These are phyloP conservation scores for Aporophyla lueneburgensis DNA, from an alignment of 2,888 invertebrate genomes.

Conservation along the genomic window DNA sequence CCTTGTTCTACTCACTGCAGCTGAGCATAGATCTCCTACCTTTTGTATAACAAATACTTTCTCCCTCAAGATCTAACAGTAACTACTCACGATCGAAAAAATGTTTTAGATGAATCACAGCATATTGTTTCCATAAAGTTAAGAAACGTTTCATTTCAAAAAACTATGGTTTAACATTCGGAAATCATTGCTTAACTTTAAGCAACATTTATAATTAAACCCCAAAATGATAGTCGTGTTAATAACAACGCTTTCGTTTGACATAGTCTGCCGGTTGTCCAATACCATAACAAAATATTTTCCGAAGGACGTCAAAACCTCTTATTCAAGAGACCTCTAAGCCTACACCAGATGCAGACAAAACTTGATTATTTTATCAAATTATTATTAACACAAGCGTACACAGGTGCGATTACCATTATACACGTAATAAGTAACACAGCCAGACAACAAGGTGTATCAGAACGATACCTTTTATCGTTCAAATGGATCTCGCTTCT, in stretches of 20 bases:
- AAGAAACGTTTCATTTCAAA: too few species aligned
- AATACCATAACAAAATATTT: not conserved
- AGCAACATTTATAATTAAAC: too few species aligned
- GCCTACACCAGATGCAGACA: constrained; percentile 10
- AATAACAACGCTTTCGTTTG: not conserved
- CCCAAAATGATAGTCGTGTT: not conserved
- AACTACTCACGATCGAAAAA: not conserved
- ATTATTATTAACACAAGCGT: constrained; percentile 17
- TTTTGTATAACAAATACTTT: not conserved
- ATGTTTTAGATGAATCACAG: not conserved
- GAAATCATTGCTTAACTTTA: too few species aligned
- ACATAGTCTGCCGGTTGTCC: not conserved
- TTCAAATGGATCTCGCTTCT: constrained; percentile 68
- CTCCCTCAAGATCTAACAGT: too few species aligned
- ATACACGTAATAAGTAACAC: constrained; percentile 47
- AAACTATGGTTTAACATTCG: too few species aligned
- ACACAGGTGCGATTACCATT: constrained; percentile 50
- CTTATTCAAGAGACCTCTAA: too few species aligned
- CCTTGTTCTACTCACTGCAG: not conserved
- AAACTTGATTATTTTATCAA: constrained; percentile 29
- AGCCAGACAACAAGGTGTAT: constrained; percentile 57
- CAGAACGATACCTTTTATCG: constrained; percentile 66
- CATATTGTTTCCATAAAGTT: not conserved
- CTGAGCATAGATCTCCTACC: not conserved
- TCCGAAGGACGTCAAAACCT: not conserved